Evolutionary conservation across 2,113 vertebrate species (phyloP), one percentile per base, ranked within the genome.

Genomic region (Neoarius graeffei): DNA sequence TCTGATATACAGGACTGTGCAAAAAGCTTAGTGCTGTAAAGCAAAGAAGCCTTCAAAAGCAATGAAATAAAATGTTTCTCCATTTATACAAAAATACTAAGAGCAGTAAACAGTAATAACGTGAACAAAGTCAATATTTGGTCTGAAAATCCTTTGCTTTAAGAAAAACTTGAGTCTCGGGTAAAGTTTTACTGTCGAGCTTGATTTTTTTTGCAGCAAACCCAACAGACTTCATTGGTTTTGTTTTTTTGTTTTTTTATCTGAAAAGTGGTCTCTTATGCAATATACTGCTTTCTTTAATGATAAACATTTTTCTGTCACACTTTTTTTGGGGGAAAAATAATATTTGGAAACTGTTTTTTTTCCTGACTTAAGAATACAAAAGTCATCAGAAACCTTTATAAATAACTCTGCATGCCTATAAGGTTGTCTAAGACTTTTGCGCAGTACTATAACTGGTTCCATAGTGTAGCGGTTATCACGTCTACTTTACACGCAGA

Each of bases 401-500:
- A 1, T 11, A 30, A 69, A 69, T 17, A 17, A 17, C 0, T 69
- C 15, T 5, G 23, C 14, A 42, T 42, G 35, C 35, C 35, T 42
- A 42, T 42, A 6, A 66, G 25, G 25, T 23, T 66, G 64, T 3
- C 23, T 11, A 66, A n/a, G 20, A 66, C 23, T 66, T 66, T 66
- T n/a, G 25, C 20, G 13, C 62, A 3, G 62, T 25, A 64, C 62
- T 66, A 42, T 42, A 59, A 4, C 7, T 73, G 90, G 88, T 98
- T 98, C 97, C 97, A 97, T 99, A 97, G 97, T 99, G 98, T 99
- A 98, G 97, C 94, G 97, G 97, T 99, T 97, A 99, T 98, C 97
- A 99, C 97, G 96, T 99, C 97, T 98, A 97, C 97, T 98, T 99
- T 98, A 99, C 97, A 98, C 97, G 97, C 97, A 99, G 98, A 98